phyloP scores from a whole-genome alignment of 1,140 invertebrate species.

The Euura saliciscinereae region DNA sequence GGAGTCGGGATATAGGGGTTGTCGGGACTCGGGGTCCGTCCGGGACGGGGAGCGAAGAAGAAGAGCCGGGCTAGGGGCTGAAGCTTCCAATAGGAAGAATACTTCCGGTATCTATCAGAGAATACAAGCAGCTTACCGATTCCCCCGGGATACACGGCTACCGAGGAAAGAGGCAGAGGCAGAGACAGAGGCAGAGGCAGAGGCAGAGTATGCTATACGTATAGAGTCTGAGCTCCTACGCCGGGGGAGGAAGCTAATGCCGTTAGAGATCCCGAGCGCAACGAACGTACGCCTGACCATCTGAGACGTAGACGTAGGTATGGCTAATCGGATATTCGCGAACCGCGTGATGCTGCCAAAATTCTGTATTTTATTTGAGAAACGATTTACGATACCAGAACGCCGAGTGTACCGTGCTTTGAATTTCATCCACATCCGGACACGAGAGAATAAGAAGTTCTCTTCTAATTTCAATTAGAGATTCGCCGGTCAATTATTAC shows the following conservation, averaged over 20 bases:
- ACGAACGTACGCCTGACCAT: not conserved
- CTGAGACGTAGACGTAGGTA: no score
- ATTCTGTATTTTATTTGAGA: no score
- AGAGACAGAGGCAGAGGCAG: not conserved
- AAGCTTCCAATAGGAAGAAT: conserved; percentile 14
- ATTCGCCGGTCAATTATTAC: no score
- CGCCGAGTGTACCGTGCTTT: no score
- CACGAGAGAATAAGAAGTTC: no score
- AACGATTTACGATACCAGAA: no score
- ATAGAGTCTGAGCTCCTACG: no score
- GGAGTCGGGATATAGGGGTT: not conserved
- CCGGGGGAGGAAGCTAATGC: not conserved
- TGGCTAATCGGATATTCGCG: no score
- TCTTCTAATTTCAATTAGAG: no score
- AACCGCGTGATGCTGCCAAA: no score
- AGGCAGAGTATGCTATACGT: not conserved
- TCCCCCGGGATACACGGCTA: conserved; percentile 2
- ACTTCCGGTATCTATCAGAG: conserved; percentile 18
- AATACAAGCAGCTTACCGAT: conserved; percentile 24
- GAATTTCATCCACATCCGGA: no score
- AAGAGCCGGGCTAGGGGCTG: not conserved
- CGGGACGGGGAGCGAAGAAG: not conserved
- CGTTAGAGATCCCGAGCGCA: not conserved
- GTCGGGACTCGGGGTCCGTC: no score
- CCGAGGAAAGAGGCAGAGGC: not conserved